Conservation (phyloP, 2,888 invertebrate species). For the Sisyra terminalis region DNA sequence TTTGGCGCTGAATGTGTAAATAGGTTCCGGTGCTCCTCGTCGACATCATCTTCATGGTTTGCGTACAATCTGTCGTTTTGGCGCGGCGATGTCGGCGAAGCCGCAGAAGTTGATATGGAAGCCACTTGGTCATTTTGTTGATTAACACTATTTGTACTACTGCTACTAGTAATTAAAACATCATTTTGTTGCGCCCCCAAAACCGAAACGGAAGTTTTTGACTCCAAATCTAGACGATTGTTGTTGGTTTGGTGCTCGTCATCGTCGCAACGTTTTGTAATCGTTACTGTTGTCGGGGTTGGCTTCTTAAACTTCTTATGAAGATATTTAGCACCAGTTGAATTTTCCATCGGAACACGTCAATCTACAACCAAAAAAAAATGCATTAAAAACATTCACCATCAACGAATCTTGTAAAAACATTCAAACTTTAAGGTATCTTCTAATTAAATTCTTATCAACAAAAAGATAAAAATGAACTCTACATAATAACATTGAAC, state of each 20-base stretch:
- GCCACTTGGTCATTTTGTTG: constrained; percentile 12
- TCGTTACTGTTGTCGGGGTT: constrained; percentile 18
- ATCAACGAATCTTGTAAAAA: too few species aligned
- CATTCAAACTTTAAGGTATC: too few species aligned
- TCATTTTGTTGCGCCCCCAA: neutral
- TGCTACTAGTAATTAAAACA: constrained; percentile 6
- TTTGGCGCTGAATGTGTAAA: constrained; percentile 1
- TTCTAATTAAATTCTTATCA: too few species aligned
- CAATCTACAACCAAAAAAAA: constrained; percentile 16
- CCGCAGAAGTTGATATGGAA: constrained; percentile 13
- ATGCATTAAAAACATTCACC: neutral
- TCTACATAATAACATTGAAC: too few species aligned
- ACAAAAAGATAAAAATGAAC: too few species aligned
- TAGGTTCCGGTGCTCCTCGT: neutral
- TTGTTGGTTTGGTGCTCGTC: constrained; percentile 5
- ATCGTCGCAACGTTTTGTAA: constrained; percentile 17
- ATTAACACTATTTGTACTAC: constrained; percentile 5
- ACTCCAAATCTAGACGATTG: too few species aligned
- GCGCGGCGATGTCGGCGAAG: neutral
- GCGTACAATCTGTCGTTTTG: neutral
- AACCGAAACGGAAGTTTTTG: too few species aligned
- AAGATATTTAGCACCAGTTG: constrained; percentile 44
- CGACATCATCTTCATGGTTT: neutral
- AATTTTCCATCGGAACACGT: constrained; percentile 21
- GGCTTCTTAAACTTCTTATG: constrained; percentile 85